Conservation (phyloP, 1,140 invertebrate species). For the Brachionus manjavacas region DNA sequence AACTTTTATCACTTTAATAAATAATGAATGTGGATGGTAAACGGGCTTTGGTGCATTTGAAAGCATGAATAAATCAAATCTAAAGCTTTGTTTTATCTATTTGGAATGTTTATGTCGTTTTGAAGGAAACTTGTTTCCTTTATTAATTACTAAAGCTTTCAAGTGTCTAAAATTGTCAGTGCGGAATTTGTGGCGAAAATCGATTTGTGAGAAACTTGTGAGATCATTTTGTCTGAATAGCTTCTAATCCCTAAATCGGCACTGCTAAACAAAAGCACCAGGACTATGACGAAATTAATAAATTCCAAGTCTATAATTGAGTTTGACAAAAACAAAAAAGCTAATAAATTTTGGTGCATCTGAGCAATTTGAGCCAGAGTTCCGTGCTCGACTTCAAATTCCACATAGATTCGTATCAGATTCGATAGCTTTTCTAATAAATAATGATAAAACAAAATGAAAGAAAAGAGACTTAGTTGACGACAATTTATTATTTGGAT, state of each 20-base stretch:
- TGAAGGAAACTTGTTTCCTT: constrained; percentile 32
- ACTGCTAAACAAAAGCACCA: background rate
- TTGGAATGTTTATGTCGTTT: background rate
- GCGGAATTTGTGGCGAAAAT: background rate
- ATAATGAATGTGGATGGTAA: constrained; percentile 3
- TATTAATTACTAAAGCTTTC: constrained; percentile 12
- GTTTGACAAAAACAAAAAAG: constrained; percentile 23
- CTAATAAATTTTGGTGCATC: constrained; percentile 18
- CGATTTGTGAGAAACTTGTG: background rate
- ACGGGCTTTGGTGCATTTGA: constrained; percentile 3
- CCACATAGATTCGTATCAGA: constrained; percentile 29
- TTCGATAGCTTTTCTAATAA: constrained; percentile 9
- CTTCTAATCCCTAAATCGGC: background rate
- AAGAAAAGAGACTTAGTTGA: constrained; percentile 1
- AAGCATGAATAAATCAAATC: constrained; percentile 16
- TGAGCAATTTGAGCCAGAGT: constrained; percentile 10
- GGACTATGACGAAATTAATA: constrained; percentile 8
- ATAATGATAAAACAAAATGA: background rate
- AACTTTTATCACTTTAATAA: constrained; percentile 32
- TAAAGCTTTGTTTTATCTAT: constrained; percentile 17
- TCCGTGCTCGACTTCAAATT: constrained; percentile 11
- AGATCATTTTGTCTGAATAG: background rate
- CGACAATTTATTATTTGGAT: constrained; percentile 16
- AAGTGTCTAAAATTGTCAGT: constrained; percentile 29
- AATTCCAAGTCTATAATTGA: constrained; percentile 25